A percentile compares a stretch with the other conserved stretches of the same genome.
Evolutionary conservation across 2,888 invertebrate genomes (phyloP).

Genomic region (Drosophila meridiana): DNA sequence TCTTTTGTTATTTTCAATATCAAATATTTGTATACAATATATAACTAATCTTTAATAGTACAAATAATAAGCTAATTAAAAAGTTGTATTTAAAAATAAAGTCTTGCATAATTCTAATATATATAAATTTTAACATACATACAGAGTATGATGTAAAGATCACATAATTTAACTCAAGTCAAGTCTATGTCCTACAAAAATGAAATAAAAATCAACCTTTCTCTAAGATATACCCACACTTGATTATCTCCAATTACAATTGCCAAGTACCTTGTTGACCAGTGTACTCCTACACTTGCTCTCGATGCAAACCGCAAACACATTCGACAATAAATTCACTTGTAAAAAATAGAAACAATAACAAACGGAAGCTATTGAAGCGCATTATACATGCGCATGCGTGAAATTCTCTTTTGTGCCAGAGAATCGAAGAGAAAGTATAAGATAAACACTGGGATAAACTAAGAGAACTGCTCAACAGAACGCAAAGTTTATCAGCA

Average conservation of each 20-base stretch:
- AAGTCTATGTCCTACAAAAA: too few species aligned
- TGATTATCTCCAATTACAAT: not conserved
- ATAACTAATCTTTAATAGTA: too few species aligned
- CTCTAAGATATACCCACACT: not conserved
- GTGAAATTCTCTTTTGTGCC: slow-evolving; percentile 51
- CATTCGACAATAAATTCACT: slow-evolving; percentile 61
- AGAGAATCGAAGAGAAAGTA: not conserved
- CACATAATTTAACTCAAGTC: not conserved
- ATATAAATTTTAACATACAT: too few species aligned
- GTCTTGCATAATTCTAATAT: too few species aligned
- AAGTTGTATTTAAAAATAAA: too few species aligned
- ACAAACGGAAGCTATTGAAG: slow-evolving; percentile 48
- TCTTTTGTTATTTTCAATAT: too few species aligned
- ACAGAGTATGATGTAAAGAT: not conserved
- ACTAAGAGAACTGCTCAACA: slow-evolving; percentile 18
- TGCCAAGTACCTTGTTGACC: slow-evolving; percentile 12
- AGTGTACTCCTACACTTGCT: slow-evolving; percentile 26
- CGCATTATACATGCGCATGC: slow-evolving; percentile 51
- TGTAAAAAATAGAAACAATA: slow-evolving; percentile 46
- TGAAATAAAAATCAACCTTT: too few species aligned
- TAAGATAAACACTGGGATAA: slow-evolving; percentile 1
- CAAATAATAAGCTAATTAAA: too few species aligned
- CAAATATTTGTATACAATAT: too few species aligned
- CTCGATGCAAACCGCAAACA: slow-evolving; percentile 53
- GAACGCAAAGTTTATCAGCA: slow-evolving; percentile 51